phyloP scores from a whole-genome alignment of 2,797 vertebrate genomes.

The Parauchenoglanis punctatus region DNA sequence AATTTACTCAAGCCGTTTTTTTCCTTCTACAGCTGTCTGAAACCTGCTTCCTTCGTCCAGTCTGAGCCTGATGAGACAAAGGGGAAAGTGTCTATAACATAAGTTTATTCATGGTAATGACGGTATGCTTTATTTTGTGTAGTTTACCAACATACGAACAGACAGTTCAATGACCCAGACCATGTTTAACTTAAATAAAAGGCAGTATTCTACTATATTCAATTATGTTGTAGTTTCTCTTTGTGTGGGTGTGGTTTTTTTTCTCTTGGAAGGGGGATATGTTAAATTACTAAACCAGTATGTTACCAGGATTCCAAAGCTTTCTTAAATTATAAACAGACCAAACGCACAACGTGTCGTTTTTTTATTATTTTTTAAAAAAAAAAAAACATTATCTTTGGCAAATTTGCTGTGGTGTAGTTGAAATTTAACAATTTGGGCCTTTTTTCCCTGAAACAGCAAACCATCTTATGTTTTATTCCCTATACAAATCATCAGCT shows the following conservation, averaged over 20 bases:
- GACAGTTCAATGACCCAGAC: constrained; percentile 16
- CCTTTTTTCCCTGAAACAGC: accelerated
- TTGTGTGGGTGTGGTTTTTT: not conserved
- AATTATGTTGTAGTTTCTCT: not conserved
- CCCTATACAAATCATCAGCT: not conserved
- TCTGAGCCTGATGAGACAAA: constrained; percentile 56
- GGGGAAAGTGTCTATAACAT: constrained; percentile 43
- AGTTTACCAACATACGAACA: constrained; percentile 46
- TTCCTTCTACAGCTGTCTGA: constrained; percentile 78
- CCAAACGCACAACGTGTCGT: not conserved
- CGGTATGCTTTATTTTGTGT: constrained; percentile 44
- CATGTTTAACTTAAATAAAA: constrained; percentile 69
- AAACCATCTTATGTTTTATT: not conserved
- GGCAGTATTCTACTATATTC: constrained; percentile 65
- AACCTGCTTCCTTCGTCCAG: constrained; percentile 59
- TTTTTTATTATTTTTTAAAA: not conserved
- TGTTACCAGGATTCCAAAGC: not conserved
- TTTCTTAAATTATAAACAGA: not conserved
- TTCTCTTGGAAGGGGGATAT: not conserved
- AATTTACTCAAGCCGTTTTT: constrained; percentile 60
- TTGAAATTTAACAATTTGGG: not conserved
- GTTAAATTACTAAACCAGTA: not conserved
- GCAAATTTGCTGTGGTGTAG: not conserved
- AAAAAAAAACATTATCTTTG: not conserved
- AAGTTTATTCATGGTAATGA: constrained; percentile 31